Base-by-base conservation (phyloP, 2,113 vertebrate species). In the Patagioenas fasciata region DNA sequence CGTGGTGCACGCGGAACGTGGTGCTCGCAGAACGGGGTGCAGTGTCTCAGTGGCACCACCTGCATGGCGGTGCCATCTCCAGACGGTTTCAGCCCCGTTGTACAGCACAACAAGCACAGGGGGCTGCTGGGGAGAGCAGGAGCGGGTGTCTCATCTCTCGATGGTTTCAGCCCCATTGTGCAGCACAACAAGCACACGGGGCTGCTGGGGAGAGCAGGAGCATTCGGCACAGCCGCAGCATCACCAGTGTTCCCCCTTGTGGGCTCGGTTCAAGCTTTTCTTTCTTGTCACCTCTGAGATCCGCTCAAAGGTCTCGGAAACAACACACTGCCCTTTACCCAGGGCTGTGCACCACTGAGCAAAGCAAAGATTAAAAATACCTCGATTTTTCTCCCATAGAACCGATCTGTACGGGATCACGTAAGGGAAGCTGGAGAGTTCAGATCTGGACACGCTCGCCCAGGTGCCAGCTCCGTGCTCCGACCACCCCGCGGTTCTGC, bases 21-120 rank as follows among this genome's bases (percentile, higher is more conserved):
- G 13, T 3, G 38, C 50, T 80, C 5, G 9, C 42, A 38, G 23
- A 62, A 16, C 5, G 54, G 32, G 44, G 20, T 14, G 56, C n/a
- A 54, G 9, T 7, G 5, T 5, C 72, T 50, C 0, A 0, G 10
- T 11, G 50, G 13, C 21, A 15, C 17, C 8, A 26, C 23, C 15
- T n/a, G 40, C 48, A 44, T 9, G 31, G 34, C 48, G 26, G 19
- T 1, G 21, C 1, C 5, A 31, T 11, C 25, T 56, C 51, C 73
- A 26, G 64, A n/a, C 57, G n/a, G 19, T 53, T 74, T 84, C 29
- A 74, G 64, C n/a, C 60, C 71, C 13, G 5, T 40, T 24, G 9
- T 29, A 51, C 47, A 38, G 60, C 10, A 17, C 65, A 54, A 56
- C 60, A 67, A 58, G 29, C 11, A 24, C 1, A 18, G 0, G 1